Percentiles rank a stretch among this genome's conserved stretches.
phyloP scores from a whole-genome alignment of 2,888 invertebrate species.

The Macrosiphum euphorbiae region DNA sequence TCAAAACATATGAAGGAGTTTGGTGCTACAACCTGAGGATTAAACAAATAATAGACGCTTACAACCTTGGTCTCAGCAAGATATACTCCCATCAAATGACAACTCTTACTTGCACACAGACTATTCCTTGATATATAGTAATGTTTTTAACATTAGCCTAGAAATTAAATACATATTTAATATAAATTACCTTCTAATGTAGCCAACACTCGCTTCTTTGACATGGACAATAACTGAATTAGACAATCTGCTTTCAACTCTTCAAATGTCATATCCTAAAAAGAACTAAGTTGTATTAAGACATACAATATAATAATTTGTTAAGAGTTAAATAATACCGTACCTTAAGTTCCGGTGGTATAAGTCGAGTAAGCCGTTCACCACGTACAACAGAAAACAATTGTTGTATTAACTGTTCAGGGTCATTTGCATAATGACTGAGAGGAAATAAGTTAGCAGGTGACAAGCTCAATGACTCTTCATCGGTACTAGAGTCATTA shows the following conservation, averaged over 20 bases:
- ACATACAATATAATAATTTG: not conserved
- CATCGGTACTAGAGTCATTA: conserved; percentile 65
- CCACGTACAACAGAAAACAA: conserved; percentile 68
- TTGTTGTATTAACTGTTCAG: conserved; percentile 68
- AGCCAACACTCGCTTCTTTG: conserved; percentile 66
- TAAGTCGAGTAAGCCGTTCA: conserved; percentile 66
- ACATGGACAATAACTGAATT: conserved; percentile 67
- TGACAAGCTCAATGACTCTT: conserved; percentile 66
- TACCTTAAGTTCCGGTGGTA: conserved; percentile 67
- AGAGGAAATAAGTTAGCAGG: conserved; percentile 67
- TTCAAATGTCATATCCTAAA: conserved; percentile 66
- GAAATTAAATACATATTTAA: not conserved
- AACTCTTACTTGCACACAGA: not conserved
- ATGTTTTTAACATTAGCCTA: not conserved
- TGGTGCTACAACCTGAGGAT: not conserved
- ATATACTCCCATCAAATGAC: not conserved
- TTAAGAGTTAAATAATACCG: not conserved
- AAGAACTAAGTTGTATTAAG: not conserved
- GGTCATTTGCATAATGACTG: conserved; percentile 67
- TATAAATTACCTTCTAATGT: conserved; percentile 66
- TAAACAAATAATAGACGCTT: not conserved
- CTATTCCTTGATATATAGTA: not conserved
- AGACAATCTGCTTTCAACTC: conserved; percentile 68
- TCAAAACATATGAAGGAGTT: not conserved
- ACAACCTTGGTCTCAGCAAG: not conserved